Evolutionary conservation across 2,797 vertebrate genomes (phyloP).

Genomic region (Phylloscopus collybita): DNA sequence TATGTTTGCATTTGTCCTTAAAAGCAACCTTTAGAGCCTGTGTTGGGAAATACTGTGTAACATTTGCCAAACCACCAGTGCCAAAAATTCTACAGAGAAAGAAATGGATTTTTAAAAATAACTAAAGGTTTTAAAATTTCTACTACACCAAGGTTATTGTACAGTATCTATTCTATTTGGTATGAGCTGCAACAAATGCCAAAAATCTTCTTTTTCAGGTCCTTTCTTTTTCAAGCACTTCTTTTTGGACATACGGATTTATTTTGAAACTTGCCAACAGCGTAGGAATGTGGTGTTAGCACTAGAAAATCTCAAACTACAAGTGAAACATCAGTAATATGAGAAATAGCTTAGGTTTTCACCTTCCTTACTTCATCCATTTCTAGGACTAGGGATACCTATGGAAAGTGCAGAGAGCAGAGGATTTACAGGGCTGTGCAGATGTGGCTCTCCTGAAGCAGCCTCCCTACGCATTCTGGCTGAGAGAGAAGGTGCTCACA

Average conservation of each 20-base stretch:
- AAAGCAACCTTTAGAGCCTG: constrained; percentile 74
- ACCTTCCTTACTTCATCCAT: not conserved
- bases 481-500: constrained; percentile 8
- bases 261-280: not conserved
- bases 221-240: not conserved
- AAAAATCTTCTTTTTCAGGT: not conserved
- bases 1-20: constrained; percentile 69
- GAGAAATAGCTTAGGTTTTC: not conserved
- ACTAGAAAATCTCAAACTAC: not conserved
- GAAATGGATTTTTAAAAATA: not conserved
- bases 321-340: not conserved
- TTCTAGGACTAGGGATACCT: not conserved
- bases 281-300: rapidly evolving
- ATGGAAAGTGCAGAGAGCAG: not conserved
- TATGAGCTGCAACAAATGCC: not conserved
- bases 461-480: not conserved
- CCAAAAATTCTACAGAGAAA: constrained; percentile 59
- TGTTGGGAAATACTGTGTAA: constrained; percentile 64
- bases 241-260: not conserved
- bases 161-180: not conserved
- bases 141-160: not conserved
- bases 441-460: not conserved
- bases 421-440: not conserved
- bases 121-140: not conserved
- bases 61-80: constrained; percentile 55